Evolutionary conservation across 2,888 invertebrate species (phyloP).

Genomic region (Eristalis arbustorum): DNA sequence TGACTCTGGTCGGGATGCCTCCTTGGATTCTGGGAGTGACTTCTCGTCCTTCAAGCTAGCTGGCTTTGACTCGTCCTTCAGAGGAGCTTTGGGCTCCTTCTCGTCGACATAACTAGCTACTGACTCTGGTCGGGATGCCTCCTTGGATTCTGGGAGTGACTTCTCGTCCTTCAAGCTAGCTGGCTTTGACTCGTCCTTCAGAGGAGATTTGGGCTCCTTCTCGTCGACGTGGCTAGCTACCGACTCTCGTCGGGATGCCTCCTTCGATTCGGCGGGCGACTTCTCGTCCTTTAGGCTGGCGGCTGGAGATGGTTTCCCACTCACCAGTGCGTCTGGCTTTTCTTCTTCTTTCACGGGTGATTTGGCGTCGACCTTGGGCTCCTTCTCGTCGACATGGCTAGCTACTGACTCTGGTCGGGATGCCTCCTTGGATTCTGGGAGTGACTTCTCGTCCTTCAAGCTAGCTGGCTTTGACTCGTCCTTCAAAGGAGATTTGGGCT

Average conservation of each 20-base stretch:
- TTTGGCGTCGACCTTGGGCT: too few species aligned
- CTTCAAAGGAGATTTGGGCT: too few species aligned
- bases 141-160: slow-evolving; percentile 54
- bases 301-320: background rate
- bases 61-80: background rate
- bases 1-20: background rate
- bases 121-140: slow-evolving; percentile 52
- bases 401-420: too few species aligned
- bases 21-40: background rate
- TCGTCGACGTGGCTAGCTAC: slow-evolving; percentile 51
- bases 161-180: background rate
- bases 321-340: too few species aligned
- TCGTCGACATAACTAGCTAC: slow-evolving; percentile 3
- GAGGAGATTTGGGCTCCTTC: background rate
- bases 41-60: background rate
- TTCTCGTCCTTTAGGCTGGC: slow-evolving; percentile 38
- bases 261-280: slow-evolving; percentile 44
- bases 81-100: background rate
- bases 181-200: background rate
- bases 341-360: too few species aligned
- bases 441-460: too few species aligned
- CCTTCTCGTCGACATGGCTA: too few species aligned
- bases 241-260: slow-evolving; percentile 51
- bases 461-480: too few species aligned
- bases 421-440: too few species aligned